Evolutionary conservation across 2,888 invertebrate species (phyloP), one percentile per base, ranked within the genome.

Genomic region (Drymonia ruficornis): DNA sequence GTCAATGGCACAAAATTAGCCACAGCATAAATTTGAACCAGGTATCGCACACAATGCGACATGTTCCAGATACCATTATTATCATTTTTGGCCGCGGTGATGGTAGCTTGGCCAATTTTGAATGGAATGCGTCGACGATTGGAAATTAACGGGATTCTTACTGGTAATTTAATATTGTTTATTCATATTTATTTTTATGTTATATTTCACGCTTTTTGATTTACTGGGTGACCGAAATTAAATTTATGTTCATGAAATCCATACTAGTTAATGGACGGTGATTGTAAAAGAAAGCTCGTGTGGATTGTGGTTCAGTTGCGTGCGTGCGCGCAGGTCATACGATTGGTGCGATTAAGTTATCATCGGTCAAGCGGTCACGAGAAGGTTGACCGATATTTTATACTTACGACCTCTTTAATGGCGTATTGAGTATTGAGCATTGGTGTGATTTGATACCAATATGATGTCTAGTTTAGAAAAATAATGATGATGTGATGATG

Each of bases 1-100:
- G 65, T 55, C 74, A 66, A 63, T 57, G 60, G 52, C 63, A 64
- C 54, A 55, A 55, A 63, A 71, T 73, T 72, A 68, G 61, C 67
- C 43, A 72, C 67, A 67, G 63, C 60, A 70, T 64, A 62, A 40
- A 61, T 69, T 66, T 62, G 44, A 55, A 59, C 40, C 55, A 64
- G 49, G 55, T 66, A 67, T 58, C 38, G 54, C 59, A 59, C 51
- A 66, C 63, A 66, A 75, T 70, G 52, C 51, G 48, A 61, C 61
- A 62, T 61, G 61, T 65, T 61, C 56, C 49, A 68, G 61, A 65
- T 59, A 62, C 53, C 49, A 53, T 59, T 64, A 59, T 56, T 59
- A 70, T 68, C 40, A 47, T 50, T 55, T 64, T 62, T 56, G 55
- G 67, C 51, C 67, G 44, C 53, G 70, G 50, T 64, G 56, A 53